Evolutionary conservation across 2,797 vertebrate species (phyloP), one percentile per base, ranked within the genome.

Genomic region (Thamnophis elegans): DNA sequence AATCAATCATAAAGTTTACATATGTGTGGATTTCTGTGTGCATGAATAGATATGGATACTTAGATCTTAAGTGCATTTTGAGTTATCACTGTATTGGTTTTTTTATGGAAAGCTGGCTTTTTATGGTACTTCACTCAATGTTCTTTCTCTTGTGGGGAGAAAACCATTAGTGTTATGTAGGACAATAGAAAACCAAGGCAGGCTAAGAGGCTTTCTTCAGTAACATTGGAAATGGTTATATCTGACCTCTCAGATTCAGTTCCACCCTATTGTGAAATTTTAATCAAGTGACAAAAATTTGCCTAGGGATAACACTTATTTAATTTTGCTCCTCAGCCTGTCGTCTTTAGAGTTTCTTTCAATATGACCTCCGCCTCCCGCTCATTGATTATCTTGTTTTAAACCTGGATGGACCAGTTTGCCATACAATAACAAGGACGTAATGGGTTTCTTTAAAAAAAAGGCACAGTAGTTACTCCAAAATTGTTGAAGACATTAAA

Each of bases 381-480:
- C 93, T 93, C 93, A 93, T 93, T 89, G 95, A 82, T 95, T 96
- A 88, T 94, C 94, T 93, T 89, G 87, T 95, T 93, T 94, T 94
- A 95, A 95, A 96, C 93, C 94, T 93, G 60, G 92, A 90, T 85
- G 93, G 89, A 91, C 87, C 94, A 95, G 95, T 95, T 95, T 85
- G 93, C 47, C 60, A 95, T 94, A 92, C 3, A 0, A 93, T 94
- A 95, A 95, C 94, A 96, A 95, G 95, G 96, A 93, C 91, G 91
- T 95, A 96, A 96, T 95, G 96, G 89, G 58, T 95, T 97, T 96
- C 60, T 94, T 90, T 91, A 95, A 96, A 94, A 96, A 96, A 88
- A 95, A 95, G 26, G 90, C 58, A 93, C 93, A 92, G 56, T 94
- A 95, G 94, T 94, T 96, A 93, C 92, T 96, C 88, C 60, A 94